A percentile compares a stretch with the other conserved stretches of the same genome.
Conservation (phyloP, 2,797 vertebrate species). For the Enteromius treurensis region DNA sequence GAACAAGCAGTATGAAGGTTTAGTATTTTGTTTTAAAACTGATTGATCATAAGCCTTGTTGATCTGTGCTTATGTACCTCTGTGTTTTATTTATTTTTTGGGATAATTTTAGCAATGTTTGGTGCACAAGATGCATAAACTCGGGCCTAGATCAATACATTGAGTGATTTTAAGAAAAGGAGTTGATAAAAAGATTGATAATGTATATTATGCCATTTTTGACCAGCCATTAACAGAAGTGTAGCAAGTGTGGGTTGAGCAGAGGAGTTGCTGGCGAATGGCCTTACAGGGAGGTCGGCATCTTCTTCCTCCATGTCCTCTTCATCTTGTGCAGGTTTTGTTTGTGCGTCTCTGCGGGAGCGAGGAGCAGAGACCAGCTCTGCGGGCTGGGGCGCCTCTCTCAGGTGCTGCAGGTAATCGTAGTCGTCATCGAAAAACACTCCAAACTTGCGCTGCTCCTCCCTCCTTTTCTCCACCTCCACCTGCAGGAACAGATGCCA, state of each 20-base stretch:
- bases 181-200: not conserved
- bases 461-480: slow-evolving; percentile 81
- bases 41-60: not conserved
- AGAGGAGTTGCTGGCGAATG: not conserved
- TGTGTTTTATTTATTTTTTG: not conserved
- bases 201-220: not conserved
- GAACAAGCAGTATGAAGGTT: not conserved
- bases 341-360: slow-evolving; percentile 28
- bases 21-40: not conserved
- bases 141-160: not conserved
- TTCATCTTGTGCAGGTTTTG: slow-evolving; percentile 61
- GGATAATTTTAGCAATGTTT: not conserved
- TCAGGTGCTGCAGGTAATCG: slow-evolving; percentile 95
- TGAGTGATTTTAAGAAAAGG: not conserved
- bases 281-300: slow-evolving; percentile 74
- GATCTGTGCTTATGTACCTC: not conserved
- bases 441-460: slow-evolving; percentile 88
- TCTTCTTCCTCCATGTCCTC: slow-evolving; percentile 55
- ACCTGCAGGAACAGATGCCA: slow-evolving; percentile 59
- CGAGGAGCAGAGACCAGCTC: slow-evolving; percentile 81
- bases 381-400: slow-evolving; percentile 73
- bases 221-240: not conserved
- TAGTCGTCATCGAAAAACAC: slow-evolving; percentile 98
- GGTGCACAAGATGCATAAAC: not conserved
- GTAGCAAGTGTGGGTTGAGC: no score